A percentile compares a stretch with the other conserved stretches of the same genome.
phyloP scores from a whole-genome alignment of 1,140 invertebrate species.

The Mamestra configurata region DNA sequence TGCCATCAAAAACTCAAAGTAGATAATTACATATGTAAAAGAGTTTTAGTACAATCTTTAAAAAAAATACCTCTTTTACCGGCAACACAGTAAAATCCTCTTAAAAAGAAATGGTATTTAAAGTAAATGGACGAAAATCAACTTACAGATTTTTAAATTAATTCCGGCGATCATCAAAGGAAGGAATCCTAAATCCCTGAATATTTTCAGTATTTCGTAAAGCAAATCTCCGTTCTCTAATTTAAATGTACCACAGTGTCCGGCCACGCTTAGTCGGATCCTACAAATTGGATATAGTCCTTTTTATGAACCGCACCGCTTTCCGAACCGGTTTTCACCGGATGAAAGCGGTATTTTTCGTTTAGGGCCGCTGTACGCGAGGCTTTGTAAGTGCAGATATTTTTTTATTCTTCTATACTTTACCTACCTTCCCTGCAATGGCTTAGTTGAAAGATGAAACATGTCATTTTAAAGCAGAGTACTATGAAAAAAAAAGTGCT shows the following conservation, averaged over 20 bases:
- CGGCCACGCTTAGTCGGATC: conserved; percentile 32
- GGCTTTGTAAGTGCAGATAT: conserved; percentile 1
- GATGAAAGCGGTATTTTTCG: conserved; percentile 61
- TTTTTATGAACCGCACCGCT: conserved; percentile 66
- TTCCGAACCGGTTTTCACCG: conserved; percentile 60
- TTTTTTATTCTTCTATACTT: not conserved
- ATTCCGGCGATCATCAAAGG: conserved; percentile 11
- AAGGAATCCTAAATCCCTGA: not conserved
- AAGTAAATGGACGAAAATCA: not conserved
- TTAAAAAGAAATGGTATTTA: not conserved
- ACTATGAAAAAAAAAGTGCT: too few relatives aligned
- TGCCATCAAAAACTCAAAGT: too few relatives aligned
- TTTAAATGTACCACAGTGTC: conserved; percentile 46
- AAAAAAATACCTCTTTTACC: too few relatives aligned
- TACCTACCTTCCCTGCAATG: too few relatives aligned
- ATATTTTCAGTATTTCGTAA: conserved; percentile 13
- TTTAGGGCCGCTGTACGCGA: conserved; percentile 22
- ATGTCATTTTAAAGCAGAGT: too few relatives aligned
- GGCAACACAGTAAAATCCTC: not conserved
- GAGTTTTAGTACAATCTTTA: too few relatives aligned
- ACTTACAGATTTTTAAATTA: not conserved
- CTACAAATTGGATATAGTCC: conserved; percentile 72
- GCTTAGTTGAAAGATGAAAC: not conserved
- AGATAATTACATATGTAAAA: too few relatives aligned
- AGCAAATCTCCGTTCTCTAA: conserved; percentile 43